Conservation (phyloP, 2,113 vertebrate genomes). For the Egretta garzetta region DNA sequence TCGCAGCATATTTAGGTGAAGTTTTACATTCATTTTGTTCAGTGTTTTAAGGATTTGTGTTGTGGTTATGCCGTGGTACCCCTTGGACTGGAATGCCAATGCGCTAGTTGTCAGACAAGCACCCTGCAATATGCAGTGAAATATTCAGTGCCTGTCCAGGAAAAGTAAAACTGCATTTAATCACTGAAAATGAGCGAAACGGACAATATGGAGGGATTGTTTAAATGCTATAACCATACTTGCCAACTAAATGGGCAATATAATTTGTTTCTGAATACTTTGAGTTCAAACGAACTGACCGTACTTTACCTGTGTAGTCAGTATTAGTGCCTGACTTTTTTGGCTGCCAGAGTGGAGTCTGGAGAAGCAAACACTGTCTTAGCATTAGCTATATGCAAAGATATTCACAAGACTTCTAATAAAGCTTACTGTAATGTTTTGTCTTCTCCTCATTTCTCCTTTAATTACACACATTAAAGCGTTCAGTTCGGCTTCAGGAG, state of each 20-base stretch:
- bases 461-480: not conserved
- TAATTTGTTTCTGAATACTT: not conserved
- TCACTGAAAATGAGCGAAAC: not conserved
- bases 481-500: not conserved
- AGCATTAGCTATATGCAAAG: not conserved
- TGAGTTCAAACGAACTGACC: not conserved
- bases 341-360: not conserved
- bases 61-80: not conserved
- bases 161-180: not conserved
- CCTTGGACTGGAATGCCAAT: not conserved
- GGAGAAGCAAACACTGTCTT: rapidly evolving
- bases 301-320: not conserved
- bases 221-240: not conserved
- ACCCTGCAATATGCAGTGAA: not conserved
- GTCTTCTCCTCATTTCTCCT: not conserved
- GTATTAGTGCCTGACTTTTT: not conserved
- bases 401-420: not conserved
- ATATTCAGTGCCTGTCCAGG: not conserved
- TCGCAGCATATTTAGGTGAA: not conserved
- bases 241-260: not conserved
- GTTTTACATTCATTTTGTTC: not conserved
- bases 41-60: not conserved
- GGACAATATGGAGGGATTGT: not conserved
- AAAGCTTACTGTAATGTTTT: not conserved
- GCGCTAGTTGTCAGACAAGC: not conserved